Percentiles rank a stretch among this genome's conserved stretches.
Conservation (phyloP, 2,888 invertebrate genomes). For the Eremobia ochroleuca region DNA sequence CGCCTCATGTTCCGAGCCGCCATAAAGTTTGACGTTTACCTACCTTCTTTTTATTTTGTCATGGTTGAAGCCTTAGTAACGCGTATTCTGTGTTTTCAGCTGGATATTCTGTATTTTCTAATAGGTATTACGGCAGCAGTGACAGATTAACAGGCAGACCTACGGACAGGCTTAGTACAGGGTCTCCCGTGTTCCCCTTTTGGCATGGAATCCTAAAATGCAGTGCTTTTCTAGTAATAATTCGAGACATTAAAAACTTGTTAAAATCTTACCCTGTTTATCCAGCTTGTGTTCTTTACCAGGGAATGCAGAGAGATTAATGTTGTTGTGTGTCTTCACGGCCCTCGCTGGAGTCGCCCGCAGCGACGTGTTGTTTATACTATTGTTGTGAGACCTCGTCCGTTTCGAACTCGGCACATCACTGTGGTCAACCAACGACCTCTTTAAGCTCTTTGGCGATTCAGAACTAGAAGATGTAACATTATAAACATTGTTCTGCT, state of each 20-base stretch:
- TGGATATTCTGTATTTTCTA: background rate
- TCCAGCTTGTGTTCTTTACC: conserved; percentile 76
- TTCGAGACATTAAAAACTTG: background rate
- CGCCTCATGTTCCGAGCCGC: too few species aligned
- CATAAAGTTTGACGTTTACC: too few species aligned
- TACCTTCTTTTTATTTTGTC: background rate
- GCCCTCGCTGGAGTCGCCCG: conserved; percentile 69
- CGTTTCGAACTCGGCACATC: conserved; percentile 74
- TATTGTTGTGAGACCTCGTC: conserved; percentile 61
- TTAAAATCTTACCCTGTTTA: conserved; percentile 77
- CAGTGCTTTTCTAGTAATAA: background rate
- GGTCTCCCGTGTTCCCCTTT: background rate
- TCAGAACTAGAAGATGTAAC: conserved; percentile 75
- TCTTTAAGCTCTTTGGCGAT: conserved; percentile 75
- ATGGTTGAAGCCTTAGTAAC: background rate
- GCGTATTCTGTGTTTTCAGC: too few species aligned
- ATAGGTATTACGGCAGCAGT: background rate
- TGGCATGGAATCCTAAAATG: background rate
- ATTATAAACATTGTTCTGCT: conserved; percentile 80
- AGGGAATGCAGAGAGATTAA: conserved; percentile 82
- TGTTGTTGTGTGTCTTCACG: conserved; percentile 72
- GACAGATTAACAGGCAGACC: background rate
- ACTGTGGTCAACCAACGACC: conserved; percentile 68
- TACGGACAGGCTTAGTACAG: background rate
- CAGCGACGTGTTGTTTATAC: conserved; percentile 54